Base-by-base conservation (phyloP, 2,113 vertebrate genomes). In the Saguinus midas region DNA sequence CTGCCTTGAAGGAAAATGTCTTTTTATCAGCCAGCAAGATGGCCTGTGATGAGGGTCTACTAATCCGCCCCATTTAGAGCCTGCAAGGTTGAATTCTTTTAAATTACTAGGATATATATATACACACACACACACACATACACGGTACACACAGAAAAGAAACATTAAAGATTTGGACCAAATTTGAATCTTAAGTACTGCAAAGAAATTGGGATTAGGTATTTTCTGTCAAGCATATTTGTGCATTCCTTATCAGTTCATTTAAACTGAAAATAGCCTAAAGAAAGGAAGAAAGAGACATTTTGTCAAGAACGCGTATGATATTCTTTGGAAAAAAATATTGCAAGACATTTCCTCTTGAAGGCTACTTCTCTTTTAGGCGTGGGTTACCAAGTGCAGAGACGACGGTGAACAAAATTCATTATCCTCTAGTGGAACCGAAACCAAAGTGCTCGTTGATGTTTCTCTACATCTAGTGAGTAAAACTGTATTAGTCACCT, bases 211-310 rank as follows among this genome's bases (percentile, higher is more conserved):
- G 27, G 43, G 52, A 48, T 17, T 23, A n/a, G 35, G 20, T 32
- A 29, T 58, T 87, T 86, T 37, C 52, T 64, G 25, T 52, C 43
- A 66, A 76, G 73, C 3, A 0, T 32, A 27, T 81, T 61, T 57
- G 16, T 32, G 11, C 32, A 48, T 37, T 17, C 84, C 64, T 87
- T 89, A 76, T 52, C 13, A 50, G 2, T 55, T 91, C 8, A 4
- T 78, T 95, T n/a, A 72, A 84, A 94, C 85, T 20, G 58, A 73
- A 92, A 78, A 85, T 3, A 43, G 45, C 64, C 75, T 83, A 20
- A 86, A 87, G 48, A 61, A 35, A 80, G 27, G 27, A 68, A 25
- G 17, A 82, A 23, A 14, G 29, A 81, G 35, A 45, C 9, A 12
- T 3, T 37, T 12, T 45, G 40, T 52, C 55, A 87, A 91, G 88